Evolutionary conservation across 2,888 invertebrate species (phyloP).

Genomic region (Sisyra terminalis): DNA sequence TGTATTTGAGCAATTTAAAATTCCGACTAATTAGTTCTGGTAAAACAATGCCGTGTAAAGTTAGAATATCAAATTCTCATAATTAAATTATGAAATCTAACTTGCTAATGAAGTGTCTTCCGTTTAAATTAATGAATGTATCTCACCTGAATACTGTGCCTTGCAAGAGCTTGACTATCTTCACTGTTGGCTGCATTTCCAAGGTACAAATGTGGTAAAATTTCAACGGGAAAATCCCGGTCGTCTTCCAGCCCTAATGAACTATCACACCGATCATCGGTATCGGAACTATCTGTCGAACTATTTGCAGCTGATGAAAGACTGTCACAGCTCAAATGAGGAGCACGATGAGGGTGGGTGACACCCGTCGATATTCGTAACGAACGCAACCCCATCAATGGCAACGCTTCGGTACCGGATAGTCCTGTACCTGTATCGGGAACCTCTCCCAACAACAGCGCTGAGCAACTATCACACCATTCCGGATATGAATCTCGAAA

Average conservation of each 20-base stretch:
- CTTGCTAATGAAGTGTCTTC: neutral
- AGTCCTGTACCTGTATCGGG: constrained; percentile 17
- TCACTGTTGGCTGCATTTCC: constrained; percentile 91
- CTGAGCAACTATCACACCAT: constrained; percentile 73
- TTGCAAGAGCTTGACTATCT: constrained; percentile 74
- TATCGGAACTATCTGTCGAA: constrained; percentile 28
- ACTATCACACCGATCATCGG: constrained; percentile 30
- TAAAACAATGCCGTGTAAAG: no score
- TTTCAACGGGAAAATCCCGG: constrained; percentile 85
- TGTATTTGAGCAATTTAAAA: no score
- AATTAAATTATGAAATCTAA: neutral
- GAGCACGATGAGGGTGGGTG: constrained; percentile 15
- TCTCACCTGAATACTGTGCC: constrained; percentile 71
- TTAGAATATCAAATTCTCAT: neutral
- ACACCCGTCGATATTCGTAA: constrained; percentile 23
- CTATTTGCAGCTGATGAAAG: constrained; percentile 26
- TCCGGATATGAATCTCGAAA: constrained; percentile 78
- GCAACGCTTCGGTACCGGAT: constrained; percentile 20
- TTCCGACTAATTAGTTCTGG: no score
- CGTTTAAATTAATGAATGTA: constrained; percentile 5
- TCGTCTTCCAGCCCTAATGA: constrained; percentile 39
- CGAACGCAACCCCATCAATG: constrained; percentile 24
- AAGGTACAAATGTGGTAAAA: constrained; percentile 81
- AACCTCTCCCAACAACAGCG: constrained; percentile 19
- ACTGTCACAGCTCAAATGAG: constrained; percentile 23